Evolutionary conservation across 2,888 invertebrate species (phyloP).

Genomic region (Cerastoderma edule): DNA sequence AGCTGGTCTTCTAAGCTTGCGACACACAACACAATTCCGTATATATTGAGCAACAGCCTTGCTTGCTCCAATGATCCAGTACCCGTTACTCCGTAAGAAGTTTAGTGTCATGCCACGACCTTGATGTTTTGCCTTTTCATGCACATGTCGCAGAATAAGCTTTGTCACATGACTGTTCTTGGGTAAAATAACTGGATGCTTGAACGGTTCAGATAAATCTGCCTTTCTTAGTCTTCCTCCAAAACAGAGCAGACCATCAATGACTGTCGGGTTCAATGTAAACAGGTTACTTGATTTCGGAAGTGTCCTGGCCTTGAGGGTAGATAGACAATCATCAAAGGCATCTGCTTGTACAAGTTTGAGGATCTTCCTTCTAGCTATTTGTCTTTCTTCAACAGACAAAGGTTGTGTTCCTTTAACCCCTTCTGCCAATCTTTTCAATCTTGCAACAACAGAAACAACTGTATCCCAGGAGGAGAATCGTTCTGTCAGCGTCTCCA

Average conservation of each 20-base stretch:
- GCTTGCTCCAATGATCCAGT: constrained; percentile 74
- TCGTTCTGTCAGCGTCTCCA: constrained; percentile 23
- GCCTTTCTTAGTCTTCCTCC: constrained; percentile 30
- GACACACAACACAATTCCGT: constrained; percentile 73
- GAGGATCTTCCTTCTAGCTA: constrained; percentile 34
- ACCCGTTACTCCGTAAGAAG: constrained; percentile 58
- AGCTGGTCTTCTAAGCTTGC: constrained; percentile 54
- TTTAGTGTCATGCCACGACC: constrained; percentile 60
- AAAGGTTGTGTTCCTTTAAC: constrained; percentile 23
- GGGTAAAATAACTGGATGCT: constrained; percentile 36
- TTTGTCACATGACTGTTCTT: constrained; percentile 45
- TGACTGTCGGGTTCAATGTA: constrained; percentile 14
- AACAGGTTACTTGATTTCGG: constrained; percentile 44
- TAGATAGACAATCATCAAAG: constrained; percentile 25
- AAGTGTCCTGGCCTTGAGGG: constrained; percentile 27
- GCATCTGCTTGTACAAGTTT: constrained; percentile 35
- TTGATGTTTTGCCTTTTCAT: constrained; percentile 49
- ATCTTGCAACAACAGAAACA: constrained; percentile 24
- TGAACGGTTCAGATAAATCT: constrained; percentile 16
- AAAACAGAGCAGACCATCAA: constrained; percentile 37
- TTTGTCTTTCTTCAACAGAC: constrained; percentile 31
- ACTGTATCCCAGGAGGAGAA: constrained; percentile 32
- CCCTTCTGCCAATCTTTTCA: constrained; percentile 29
- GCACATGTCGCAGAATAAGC: constrained; percentile 53
- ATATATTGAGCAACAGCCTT: constrained; percentile 60